These are phyloP conservation scores for Drosophila erecta DNA, from an alignment of 1,140 invertebrate genomes.

Conservation along the genomic window DNA sequence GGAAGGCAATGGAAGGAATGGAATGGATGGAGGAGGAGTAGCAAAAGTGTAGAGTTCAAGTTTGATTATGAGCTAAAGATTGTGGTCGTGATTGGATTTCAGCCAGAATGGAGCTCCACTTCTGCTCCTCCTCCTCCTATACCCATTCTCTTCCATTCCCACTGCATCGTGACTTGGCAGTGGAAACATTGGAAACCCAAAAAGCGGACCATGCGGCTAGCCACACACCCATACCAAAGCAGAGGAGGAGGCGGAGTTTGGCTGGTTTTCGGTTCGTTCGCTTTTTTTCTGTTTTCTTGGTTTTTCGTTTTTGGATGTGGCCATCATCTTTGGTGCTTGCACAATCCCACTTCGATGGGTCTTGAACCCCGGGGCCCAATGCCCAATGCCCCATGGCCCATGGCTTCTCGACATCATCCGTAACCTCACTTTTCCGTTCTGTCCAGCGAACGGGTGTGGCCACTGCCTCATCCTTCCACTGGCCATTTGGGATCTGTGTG, in stretches of 20 bases:
- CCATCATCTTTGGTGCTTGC: slow-evolving; percentile 43
- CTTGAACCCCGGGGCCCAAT: background rate
- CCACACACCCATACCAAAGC: slow-evolving; percentile 29
- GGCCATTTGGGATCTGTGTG: slow-evolving; percentile 31
- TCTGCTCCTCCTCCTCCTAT: slow-evolving; percentile 2
- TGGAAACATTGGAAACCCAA: slow-evolving; percentile 37
- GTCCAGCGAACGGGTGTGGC: slow-evolving; percentile 43
- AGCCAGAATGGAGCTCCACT: slow-evolving; percentile 10
- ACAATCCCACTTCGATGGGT: slow-evolving; percentile 24
- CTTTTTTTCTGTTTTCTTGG: background rate
- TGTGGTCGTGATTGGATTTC: slow-evolving; percentile 41
- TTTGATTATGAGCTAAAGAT: slow-evolving; percentile 38
- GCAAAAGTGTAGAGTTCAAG: slow-evolving; percentile 27
- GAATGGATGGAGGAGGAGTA: slow-evolving; percentile 6
- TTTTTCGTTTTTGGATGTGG: slow-evolving; percentile 32
- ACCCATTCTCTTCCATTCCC: slow-evolving; percentile 9
- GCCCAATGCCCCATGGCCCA: background rate
- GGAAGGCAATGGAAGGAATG: slow-evolving; percentile 7
- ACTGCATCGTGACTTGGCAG: slow-evolving; percentile 51
- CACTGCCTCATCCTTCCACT: slow-evolving; percentile 21
- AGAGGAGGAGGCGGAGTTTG: slow-evolving; percentile 19
- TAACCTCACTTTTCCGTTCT: slow-evolving; percentile 49
- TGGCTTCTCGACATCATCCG: slow-evolving; percentile 26
- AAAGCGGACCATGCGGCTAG: slow-evolving; percentile 39
- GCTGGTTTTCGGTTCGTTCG: slow-evolving; percentile 26